Evolutionary conservation across 2,113 vertebrate genomes (phyloP).

Genomic region (Menura novaehollandiae): DNA sequence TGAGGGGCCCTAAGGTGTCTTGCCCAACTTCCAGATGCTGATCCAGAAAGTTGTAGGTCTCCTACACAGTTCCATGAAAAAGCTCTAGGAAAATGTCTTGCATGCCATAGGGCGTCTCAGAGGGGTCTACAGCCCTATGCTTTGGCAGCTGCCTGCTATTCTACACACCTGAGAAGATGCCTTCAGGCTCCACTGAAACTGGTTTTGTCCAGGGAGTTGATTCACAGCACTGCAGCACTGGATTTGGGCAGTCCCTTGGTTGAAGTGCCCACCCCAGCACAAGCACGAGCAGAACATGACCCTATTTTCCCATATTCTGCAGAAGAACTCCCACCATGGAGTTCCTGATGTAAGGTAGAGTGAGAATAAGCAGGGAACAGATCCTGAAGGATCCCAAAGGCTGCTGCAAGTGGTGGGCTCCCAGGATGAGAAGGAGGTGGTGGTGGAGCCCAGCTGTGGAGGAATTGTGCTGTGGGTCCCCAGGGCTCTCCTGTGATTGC

Average conservation of each 20-base stretch:
- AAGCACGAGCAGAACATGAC: neutral
- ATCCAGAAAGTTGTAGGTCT: neutral
- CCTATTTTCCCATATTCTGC: neutral
- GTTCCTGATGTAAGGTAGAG: neutral
- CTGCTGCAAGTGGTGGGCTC: neutral
- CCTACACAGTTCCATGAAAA: neutral
- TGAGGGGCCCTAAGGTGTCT: neutral
- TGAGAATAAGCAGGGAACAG: neutral
- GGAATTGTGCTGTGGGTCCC: neutral
- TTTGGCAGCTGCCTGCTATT: neutral
- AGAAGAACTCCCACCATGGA: neutral
- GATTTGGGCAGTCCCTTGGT: neutral
- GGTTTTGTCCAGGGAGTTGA: neutral
- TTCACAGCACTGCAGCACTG: neutral
- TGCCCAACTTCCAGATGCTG: neutral
- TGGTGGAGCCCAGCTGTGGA: neutral
- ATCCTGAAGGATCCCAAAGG: neutral
- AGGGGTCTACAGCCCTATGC: rapidly evolving
- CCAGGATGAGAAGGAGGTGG: neutral
- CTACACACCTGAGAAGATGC: neutral
- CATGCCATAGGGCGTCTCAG: neutral
- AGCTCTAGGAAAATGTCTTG: neutral
- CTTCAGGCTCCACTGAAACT: neutral
- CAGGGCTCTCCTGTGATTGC: neutral
- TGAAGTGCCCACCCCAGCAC: neutral